Evolutionary conservation across 2,888 invertebrate species (phyloP).

Genomic region (Tenthredo scrophulariae): DNA sequence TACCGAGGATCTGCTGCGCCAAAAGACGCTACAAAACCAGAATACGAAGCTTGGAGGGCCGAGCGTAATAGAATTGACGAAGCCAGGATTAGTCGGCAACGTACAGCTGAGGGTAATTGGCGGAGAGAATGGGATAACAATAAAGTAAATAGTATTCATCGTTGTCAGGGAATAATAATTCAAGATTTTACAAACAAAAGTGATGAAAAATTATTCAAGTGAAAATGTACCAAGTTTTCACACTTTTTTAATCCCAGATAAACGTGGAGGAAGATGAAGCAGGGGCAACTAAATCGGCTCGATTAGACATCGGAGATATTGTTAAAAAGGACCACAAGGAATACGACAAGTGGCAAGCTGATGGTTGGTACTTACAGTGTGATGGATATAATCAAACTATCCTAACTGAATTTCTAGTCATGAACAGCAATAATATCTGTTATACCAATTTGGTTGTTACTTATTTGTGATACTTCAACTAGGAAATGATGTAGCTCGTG

Average conservation of each 20-base stretch:
- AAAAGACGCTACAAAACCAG: slow-evolving; percentile 69
- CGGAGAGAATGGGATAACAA: slow-evolving; percentile 78
- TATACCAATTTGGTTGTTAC: neutral
- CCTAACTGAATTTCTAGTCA: neutral
- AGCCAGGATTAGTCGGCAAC: slow-evolving; percentile 77
- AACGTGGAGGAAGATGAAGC: slow-evolving; percentile 62
- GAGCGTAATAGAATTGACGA: slow-evolving; percentile 78
- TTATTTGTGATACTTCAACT: slow-evolving; percentile 2
- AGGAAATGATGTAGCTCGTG: slow-evolving; percentile 63
- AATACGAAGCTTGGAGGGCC: slow-evolving; percentile 78
- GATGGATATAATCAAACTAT: neutral
- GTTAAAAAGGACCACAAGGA: slow-evolving; percentile 66
- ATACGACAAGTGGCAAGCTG: slow-evolving; percentile 66
- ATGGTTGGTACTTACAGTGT: slow-evolving; percentile 52
- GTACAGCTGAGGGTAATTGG: slow-evolving; percentile 78
- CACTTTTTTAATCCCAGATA: slow-evolving; percentile 57
- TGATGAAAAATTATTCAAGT: neutral
- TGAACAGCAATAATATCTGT: neutral
- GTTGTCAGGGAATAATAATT: neutral
- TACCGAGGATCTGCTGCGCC: slow-evolving; percentile 58
- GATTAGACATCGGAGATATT: slow-evolving; percentile 53
- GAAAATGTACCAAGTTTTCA: neutral
- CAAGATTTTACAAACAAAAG: neutral
- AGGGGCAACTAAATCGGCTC: slow-evolving; percentile 56
- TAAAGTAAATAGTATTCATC: slow-evolving; percentile 66